Evolutionary conservation across 2,797 vertebrate species (phyloP).

Genomic region (Mormyrus hasselquistii): DNA sequence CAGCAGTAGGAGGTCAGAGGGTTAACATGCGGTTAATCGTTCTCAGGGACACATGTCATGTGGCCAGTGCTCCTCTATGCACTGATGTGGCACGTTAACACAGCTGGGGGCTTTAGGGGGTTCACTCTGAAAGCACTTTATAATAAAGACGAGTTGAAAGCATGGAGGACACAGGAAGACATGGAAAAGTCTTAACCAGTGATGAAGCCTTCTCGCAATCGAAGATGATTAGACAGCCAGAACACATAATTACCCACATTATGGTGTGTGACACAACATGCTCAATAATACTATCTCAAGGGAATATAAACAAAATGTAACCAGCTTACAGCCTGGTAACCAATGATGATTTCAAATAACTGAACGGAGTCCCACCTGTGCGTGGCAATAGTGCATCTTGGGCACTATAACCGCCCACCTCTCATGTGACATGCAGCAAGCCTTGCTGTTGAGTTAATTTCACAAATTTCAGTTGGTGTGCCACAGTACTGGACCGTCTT

Average conservation of each 20-base stretch:
- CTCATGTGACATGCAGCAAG: background rate
- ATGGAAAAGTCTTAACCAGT: background rate
- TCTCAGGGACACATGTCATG: background rate
- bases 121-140: background rate
- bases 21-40: background rate
- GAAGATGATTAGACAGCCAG: background rate
- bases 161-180: background rate
- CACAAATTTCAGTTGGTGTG: background rate
- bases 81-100: background rate
- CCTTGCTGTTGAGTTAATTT: background rate
- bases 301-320: background rate
- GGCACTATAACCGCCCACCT: background rate
- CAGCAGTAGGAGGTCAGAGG: constrained; percentile 4
- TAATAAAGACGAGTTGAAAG: background rate
- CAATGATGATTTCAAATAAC: background rate
- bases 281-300: background rate
- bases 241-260: constrained; percentile 1
- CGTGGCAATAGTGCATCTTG: background rate
- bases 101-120: background rate
- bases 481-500: background rate
- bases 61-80: background rate
- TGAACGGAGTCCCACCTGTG: background rate
- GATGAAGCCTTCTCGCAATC: background rate
- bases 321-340: background rate
- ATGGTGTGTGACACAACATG: background rate